phyloP scores from a whole-genome alignment of 2,113 vertebrate species.

The Triplophysa tibetana region DNA sequence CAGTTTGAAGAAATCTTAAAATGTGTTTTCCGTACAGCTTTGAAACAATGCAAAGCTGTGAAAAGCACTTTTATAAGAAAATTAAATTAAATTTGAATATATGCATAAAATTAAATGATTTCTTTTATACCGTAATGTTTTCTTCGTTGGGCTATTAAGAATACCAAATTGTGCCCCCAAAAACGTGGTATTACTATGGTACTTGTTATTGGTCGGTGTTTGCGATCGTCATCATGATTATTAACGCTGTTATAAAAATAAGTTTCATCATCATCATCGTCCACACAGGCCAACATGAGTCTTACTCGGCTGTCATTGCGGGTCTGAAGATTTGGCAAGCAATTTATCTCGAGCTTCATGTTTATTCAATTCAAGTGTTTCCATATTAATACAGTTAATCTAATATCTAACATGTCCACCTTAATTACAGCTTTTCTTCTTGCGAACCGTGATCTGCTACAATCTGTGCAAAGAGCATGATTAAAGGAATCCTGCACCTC shows the following conservation, averaged over 20 bases:
- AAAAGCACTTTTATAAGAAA: too few species aligned
- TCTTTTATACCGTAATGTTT: background rate
- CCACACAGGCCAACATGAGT: background rate
- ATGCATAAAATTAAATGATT: background rate
- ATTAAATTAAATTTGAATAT: too few species aligned
- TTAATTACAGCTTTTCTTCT: slow-evolving; percentile 67
- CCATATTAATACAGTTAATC: slow-evolving; percentile 74
- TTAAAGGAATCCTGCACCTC: slow-evolving; percentile 49
- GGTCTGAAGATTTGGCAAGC: slow-evolving; percentile 19
- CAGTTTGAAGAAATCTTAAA: too few species aligned
- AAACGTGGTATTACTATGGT: background rate
- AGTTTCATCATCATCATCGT: slow-evolving; percentile 3
- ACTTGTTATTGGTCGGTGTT: background rate
- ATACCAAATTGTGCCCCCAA: background rate
- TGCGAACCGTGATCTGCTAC: slow-evolving; percentile 41
- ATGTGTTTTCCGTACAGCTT: too few species aligned
- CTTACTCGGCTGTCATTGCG: slow-evolving; percentile 11
- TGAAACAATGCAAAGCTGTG: too few species aligned
- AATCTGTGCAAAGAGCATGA: slow-evolving; percentile 52
- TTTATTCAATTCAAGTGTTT: slow-evolving; percentile 72
- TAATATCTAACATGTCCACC: slow-evolving; percentile 67
- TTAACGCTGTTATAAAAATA: slow-evolving; percentile 11
- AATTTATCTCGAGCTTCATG: slow-evolving; percentile 64
- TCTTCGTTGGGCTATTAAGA: background rate
- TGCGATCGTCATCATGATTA: background rate